These are phyloP conservation scores for Platysternon megacephalum DNA, from an alignment of 2,113 vertebrate genomes.

Conservation along the genomic window DNA sequence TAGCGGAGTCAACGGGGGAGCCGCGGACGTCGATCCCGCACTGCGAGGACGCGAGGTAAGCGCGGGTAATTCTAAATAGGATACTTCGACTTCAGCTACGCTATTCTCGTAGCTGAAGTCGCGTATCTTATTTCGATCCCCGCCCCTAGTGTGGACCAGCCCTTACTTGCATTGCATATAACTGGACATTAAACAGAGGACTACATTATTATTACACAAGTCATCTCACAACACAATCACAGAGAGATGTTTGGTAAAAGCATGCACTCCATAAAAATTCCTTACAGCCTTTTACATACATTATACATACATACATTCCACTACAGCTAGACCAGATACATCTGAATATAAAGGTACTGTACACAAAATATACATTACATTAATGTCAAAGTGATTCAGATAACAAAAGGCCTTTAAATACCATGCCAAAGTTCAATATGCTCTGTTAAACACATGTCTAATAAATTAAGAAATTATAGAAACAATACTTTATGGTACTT, in stretches of 20 bases:
- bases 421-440: background rate
- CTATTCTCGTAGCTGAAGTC: too few relatives aligned
- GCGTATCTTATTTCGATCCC: too few relatives aligned
- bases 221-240: background rate
- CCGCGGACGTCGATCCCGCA: too few relatives aligned
- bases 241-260: background rate
- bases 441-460: background rate
- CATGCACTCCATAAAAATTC: fast-evolving
- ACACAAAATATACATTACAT: background rate
- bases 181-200: background rate
- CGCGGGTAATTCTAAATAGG: too few relatives aligned
- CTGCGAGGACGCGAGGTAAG: too few relatives aligned
- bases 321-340: background rate
- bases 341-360: background rate
- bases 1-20: too few relatives aligned
- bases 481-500: background rate
- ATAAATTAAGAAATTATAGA: background rate
- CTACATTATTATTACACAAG: background rate
- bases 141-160: too few relatives aligned
- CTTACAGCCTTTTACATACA: background rate
- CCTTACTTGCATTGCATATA: background rate
- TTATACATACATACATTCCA: background rate
- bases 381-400: background rate
- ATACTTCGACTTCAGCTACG: too few relatives aligned
- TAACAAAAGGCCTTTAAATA: background rate